These are phyloP conservation scores for Nothoprocta pentlandii DNA, from an alignment of 2,113 vertebrate genomes.

Conservation along the genomic window DNA sequence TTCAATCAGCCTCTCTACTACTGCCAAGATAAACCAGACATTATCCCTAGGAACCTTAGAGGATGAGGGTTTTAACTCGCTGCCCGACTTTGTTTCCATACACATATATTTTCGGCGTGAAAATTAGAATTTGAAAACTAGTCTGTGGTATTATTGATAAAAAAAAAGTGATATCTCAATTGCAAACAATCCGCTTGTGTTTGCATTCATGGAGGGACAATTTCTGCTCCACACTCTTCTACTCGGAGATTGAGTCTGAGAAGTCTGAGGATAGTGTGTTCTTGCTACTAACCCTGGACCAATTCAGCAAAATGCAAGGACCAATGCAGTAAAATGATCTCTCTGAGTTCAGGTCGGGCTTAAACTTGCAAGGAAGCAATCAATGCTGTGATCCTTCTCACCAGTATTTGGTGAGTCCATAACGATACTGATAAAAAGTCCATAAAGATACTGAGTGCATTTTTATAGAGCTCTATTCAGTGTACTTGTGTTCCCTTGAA, in stretches of 20 bases:
- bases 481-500: neutral
- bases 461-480: neutral
- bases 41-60: neutral
- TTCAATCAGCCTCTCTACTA: neutral
- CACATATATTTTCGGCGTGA: fast-evolving
- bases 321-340: neutral
- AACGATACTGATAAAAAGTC: neutral
- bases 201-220: neutral
- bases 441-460: neutral
- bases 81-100: neutral
- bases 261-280: neutral
- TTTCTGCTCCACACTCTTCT: neutral
- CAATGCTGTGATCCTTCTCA: neutral
- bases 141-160: neutral
- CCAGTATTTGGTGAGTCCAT: neutral
- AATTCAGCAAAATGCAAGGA: neutral
- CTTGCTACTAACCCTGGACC: neutral
- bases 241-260: neutral
- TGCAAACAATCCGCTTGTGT: neutral
- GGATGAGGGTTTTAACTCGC: neutral
- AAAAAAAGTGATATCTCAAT: neutral
- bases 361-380: neutral
- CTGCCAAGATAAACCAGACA: neutral
- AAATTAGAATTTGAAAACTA: neutral
- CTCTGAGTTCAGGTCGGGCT: neutral